phyloP scores from a whole-genome alignment of 2,113 vertebrate genomes.

The Eublepharis macularius region DNA sequence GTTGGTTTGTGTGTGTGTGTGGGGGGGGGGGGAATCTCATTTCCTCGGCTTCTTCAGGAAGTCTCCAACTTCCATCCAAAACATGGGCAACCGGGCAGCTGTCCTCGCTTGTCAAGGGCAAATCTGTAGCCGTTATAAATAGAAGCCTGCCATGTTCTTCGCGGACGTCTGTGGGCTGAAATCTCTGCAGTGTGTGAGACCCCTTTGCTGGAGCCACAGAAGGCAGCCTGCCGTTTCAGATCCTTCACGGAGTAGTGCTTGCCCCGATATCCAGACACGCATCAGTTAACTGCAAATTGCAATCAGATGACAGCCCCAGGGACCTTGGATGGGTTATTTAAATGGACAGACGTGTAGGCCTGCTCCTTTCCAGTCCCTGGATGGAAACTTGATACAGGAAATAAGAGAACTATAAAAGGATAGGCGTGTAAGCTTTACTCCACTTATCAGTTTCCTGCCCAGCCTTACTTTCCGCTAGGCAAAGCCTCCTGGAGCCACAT shows the following conservation, averaged over 20 bases:
- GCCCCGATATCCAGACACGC: neutral
- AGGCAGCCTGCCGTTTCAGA: neutral
- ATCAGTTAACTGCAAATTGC: neutral
- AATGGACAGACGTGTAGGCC: neutral
- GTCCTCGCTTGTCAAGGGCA: slow-evolving; percentile 11
- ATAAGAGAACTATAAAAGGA: neutral
- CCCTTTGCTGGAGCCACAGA: neutral
- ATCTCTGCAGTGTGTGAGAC: neutral
- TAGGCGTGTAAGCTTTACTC: neutral
- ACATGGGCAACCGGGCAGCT: slow-evolving; percentile 19
- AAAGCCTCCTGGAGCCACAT: neutral
- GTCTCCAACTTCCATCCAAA: neutral
- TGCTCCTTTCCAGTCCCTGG: neutral
- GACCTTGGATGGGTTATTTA: neutral
- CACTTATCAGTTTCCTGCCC: neutral
- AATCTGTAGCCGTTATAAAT: slow-evolving; percentile 33
- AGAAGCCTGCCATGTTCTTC: neutral
- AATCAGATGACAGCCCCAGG: fast-evolving
- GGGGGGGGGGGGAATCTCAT: neutral
- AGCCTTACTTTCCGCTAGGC: neutral
- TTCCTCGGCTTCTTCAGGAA: slow-evolving; percentile 31
- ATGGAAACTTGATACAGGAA: neutral
- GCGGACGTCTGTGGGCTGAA: neutral
- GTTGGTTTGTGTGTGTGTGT: too few species aligned
- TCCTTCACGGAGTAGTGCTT: neutral